Evolutionary conservation across 2,888 invertebrate species (phyloP).

Genomic region (Nematopogon swammerdamellus): DNA sequence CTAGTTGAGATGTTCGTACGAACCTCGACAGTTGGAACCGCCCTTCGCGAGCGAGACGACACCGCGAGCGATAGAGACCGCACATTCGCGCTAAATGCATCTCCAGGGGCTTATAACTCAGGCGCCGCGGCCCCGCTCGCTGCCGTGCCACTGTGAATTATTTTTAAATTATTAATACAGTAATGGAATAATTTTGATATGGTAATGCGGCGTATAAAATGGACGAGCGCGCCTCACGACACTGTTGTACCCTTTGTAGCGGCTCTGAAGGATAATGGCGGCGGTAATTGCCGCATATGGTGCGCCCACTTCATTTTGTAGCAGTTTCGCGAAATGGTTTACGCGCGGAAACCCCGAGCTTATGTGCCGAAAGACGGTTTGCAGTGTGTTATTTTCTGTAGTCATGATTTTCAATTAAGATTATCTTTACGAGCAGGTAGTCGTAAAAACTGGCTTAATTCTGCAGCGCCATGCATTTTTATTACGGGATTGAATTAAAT

Average conservation of each 20-base stretch:
- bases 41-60: neutral
- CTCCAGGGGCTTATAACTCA: conserved; percentile 42
- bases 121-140: conserved; percentile 33
- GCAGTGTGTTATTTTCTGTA: neutral
- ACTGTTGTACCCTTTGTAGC: neutral
- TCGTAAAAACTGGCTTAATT: neutral
- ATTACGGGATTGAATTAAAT: neutral
- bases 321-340: neutral
- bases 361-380: neutral
- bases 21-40: neutral
- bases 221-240: neutral
- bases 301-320: neutral
- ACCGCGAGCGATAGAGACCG: neutral
- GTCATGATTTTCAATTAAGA: neutral
- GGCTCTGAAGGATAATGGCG: neutral
- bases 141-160: conserved; percentile 23
- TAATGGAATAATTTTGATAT: conserved; percentile 52
- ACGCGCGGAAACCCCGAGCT: neutral
- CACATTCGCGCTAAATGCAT: conserved; percentile 17
- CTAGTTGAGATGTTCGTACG: neutral
- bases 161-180: conserved; percentile 50
- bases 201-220: conserved; percentile 27
- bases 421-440: neutral
- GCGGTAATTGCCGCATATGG: neutral
- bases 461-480: neutral